Base-by-base conservation (phyloP, 2,113 vertebrate genomes). In the Alligator sinensis region DNA sequence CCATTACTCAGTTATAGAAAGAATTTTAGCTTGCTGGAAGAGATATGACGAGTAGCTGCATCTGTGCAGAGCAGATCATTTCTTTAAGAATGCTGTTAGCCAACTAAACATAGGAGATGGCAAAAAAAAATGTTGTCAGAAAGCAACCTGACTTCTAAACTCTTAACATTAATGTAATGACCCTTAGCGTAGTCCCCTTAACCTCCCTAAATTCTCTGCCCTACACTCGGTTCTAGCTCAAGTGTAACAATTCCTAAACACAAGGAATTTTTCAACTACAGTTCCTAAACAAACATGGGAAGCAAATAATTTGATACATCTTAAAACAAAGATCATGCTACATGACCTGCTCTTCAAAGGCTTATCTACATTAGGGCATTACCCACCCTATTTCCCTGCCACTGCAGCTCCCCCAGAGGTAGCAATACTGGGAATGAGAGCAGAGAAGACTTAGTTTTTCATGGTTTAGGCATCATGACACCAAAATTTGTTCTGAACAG, bases 401-500 rank as follows among this genome's bases (percentile, higher is more conserved):
- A 17, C 82, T 80, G 77, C 82, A 94, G 89, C 88, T 89, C 81
- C 61, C 15, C 64, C 77, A 75, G 77, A 0, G 0, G 68, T 9
- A 62, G 61, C 75, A 60, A 74, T 13, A 80, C 61, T 11, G 1
- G 88, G 25, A 91, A 66, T 75, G 54, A 4, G 11, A 84, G 83
- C 85, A 82, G 30, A 60, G 58, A 92, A 85, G 64, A 70, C 62
- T 4, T 2, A 1, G 9, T 63, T 7, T 7, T 47, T 47, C 47
- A 47, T 47, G 47, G 47, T 75, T 72, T 82, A 92, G 70, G 80
- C 38, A 14, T 90, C 95, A 95, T 85, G 77, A 75, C 76, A 19
- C 8, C 77, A 78, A 86, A 92, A 95, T 95, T 80, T 66, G 78
- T 92, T 91, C 58, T 1, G 89, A 95, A 93, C 88, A 72, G 78